Evolutionary conservation across 2,797 vertebrate species (phyloP), one percentile per base, ranked within the genome.

Genomic region (Gymnoscopelus microlampas): DNA sequence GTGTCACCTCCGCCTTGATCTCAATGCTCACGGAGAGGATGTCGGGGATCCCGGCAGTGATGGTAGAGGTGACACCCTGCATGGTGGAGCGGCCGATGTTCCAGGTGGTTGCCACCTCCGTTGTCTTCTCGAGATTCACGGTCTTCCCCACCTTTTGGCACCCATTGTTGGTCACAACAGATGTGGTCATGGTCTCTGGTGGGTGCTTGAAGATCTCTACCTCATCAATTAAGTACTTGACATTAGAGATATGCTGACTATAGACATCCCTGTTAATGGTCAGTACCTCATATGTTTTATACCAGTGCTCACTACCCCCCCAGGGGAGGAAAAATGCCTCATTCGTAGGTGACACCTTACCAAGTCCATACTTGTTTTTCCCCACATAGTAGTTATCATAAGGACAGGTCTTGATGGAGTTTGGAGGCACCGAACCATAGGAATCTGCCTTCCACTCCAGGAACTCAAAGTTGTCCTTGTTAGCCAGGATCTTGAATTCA

Each of bases 291-390:
- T 94, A 95, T 0, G 0, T 48, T 79, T 94, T 94, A 78, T 94
- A 94, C 92, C 92, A 94, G 83, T 94, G 93, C 79, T 94, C 93
- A 2, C 93, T 78, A 0, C 94, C 94, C 64, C 93, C 87, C 85
- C 88, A 93, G 7, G 93, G 92, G 9, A 94, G 82, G 71, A 94
- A 94, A 84, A 95, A 94, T 15, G 92, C 92, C 58, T 92, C 77
- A 5, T 93, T 88, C 49, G 72, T 73, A 48, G 73, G 63, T 63
- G 91, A 91, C 54, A 94, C 92, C 70, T 94, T 94, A 24, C 94
- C 93, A 11, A 94, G 88, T 1, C 94, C 93, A 3, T 94, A 94
- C 73, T 93, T 92, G 81, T 94, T 94, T 53, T 93, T 93, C 8
- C 92, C 93, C 49, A 94, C 91, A 0, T 87, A 94, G 68, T 19